Conservation (phyloP, 2,888 invertebrate genomes). For the Drosophila buzzatii region DNA sequence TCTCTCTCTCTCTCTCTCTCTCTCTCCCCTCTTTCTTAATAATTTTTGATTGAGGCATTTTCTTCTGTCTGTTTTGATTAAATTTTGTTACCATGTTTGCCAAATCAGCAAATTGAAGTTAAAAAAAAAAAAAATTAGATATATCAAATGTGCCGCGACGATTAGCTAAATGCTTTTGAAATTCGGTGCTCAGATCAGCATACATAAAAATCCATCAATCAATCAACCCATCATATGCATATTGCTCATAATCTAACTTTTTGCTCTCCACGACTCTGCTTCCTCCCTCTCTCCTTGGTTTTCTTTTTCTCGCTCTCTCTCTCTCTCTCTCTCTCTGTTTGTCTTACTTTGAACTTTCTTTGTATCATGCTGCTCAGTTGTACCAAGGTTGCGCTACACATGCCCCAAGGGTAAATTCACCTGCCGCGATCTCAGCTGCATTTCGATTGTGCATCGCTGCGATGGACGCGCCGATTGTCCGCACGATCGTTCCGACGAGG, state of each 20-base stretch:
- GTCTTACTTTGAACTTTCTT: slow-evolving; percentile 6
- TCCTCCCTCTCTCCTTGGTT: too few species aligned
- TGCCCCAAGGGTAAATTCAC: slow-evolving; percentile 88
- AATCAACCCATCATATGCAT: slow-evolving; percentile 26
- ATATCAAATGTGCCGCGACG: too few species aligned
- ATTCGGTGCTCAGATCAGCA: slow-evolving; percentile 13
- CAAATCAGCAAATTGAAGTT: too few species aligned
- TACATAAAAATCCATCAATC: slow-evolving; percentile 10
- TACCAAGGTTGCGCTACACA: slow-evolving; percentile 82
- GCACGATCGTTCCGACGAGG: slow-evolving; percentile 88
- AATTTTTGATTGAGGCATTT: background rate
- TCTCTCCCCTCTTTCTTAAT: background rate
- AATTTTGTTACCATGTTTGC: too few species aligned
- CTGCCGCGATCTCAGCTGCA: slow-evolving; percentile 91
- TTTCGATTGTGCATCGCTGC: slow-evolving; percentile 89
- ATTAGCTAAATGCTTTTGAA: background rate
- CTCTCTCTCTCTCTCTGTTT: slow-evolving; percentile 18
- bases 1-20: background rate
- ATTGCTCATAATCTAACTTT: slow-evolving; percentile 9
- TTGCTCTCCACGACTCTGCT: background rate
- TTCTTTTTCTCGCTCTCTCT: slow-evolving; percentile 12
- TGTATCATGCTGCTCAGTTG: slow-evolving; percentile 62
- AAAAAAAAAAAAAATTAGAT: too few species aligned
- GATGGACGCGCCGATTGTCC: slow-evolving; percentile 91
- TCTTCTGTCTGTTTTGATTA: background rate